phyloP scores from a whole-genome alignment of 2,113 vertebrate genomes.

The Psittacara wagleri region DNA sequence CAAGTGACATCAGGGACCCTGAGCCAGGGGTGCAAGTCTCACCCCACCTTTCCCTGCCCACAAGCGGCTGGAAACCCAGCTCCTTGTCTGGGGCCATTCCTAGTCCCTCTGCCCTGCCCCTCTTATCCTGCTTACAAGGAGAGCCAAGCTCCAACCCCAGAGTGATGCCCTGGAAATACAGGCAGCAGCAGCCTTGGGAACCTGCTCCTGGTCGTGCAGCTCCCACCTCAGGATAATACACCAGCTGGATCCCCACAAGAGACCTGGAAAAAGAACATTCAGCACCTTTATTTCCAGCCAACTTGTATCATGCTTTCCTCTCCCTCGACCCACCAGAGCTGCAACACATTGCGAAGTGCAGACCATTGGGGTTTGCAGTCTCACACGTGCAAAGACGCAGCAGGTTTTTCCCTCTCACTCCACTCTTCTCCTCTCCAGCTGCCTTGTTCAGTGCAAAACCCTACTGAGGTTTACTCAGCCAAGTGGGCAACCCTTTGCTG shows the following conservation, averaged over 20 bases:
- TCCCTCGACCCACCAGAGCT: accelerated
- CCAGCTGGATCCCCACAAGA: background rate
- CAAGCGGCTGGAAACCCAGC: accelerated
- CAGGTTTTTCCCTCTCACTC: background rate
- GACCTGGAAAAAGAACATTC: background rate
- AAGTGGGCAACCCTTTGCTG: background rate
- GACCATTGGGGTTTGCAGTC: background rate
- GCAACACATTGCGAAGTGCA: background rate
- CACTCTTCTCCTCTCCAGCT: background rate
- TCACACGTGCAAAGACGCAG: background rate
- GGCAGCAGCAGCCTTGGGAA: background rate
- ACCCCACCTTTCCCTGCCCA: background rate
- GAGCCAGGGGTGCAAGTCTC: background rate
- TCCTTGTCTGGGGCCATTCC: background rate
- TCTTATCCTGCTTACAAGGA: accelerated
- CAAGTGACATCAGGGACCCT: background rate
- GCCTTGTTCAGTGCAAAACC: background rate
- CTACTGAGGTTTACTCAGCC: background rate
- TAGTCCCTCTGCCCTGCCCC: background rate
- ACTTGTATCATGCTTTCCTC: background rate
- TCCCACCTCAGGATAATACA: background rate
- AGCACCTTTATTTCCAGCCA: background rate
- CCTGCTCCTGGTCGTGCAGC: accelerated
- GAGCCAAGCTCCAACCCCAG: background rate
- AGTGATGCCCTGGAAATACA: accelerated